These are phyloP conservation scores for Percina caprodes DNA, from an alignment of 2,113 vertebrate species.

Conservation along the genomic window DNA sequence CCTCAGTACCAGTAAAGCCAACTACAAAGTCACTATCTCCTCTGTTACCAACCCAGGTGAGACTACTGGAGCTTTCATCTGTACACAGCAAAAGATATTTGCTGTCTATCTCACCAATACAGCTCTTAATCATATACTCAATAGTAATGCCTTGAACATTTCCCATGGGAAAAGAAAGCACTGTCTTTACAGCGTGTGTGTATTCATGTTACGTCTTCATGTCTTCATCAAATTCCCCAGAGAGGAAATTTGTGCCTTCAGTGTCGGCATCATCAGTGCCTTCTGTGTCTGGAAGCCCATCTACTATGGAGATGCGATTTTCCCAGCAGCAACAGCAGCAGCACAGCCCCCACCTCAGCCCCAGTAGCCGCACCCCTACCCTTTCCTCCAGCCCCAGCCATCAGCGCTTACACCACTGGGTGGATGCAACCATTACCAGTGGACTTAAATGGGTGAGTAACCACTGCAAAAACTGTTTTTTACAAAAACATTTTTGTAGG, in stretches of 20 bases:
- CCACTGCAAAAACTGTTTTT: neutral
- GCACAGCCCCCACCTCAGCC: slow-evolving; percentile 88
- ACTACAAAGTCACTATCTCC: slow-evolving; percentile 94
- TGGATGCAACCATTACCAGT: slow-evolving; percentile 77
- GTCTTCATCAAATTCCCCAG: slow-evolving; percentile 78
- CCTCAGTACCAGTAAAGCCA: slow-evolving; percentile 94
- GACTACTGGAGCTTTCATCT: slow-evolving; percentile 30
- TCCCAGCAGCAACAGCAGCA: slow-evolving; percentile 71
- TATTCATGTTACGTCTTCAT: slow-evolving; percentile 61
- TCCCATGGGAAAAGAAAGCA: slow-evolving; percentile 40
- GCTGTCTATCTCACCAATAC: slow-evolving; percentile 28
- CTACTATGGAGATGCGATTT: slow-evolving; percentile 84
- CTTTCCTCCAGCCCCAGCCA: slow-evolving; percentile 86
- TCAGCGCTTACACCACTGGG: slow-evolving; percentile 81
- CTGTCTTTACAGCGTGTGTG: slow-evolving; percentile 49
- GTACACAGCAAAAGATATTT: neutral
- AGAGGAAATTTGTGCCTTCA: slow-evolving; percentile 98
- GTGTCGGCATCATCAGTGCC: slow-evolving; percentile 91
- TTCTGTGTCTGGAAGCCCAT: slow-evolving; percentile 87
- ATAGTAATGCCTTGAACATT: slow-evolving; percentile 37
- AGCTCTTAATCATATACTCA: slow-evolving; percentile 12
- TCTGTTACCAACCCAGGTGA: slow-evolving; percentile 97
- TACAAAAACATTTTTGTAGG: neutral
- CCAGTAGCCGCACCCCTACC: slow-evolving; percentile 75
- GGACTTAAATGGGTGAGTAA: slow-evolving; percentile 89